Base-by-base conservation (phyloP, 2,113 vertebrate genomes). In the Salminus brasiliensis region DNA sequence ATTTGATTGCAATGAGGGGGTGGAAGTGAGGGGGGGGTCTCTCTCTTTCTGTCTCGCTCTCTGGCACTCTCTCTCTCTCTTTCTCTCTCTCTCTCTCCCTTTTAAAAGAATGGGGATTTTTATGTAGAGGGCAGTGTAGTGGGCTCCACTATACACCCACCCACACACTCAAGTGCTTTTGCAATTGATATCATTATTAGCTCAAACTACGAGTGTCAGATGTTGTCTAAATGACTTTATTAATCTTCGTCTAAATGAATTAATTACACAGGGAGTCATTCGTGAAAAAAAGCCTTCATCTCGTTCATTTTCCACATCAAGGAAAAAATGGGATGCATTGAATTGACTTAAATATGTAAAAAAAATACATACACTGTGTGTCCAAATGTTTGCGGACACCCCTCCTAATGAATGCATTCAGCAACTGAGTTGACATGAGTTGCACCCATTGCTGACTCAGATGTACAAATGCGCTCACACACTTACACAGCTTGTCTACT, bases 121-220 rank as follows among this genome's bases (percentile, higher is more conserved):
- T 77, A 80, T 79, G 32, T 67, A 63, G 41, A 77, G 72, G 78
- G 74, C 74, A 55, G 36, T 30, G 34, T 69, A 69, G 65, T 49
- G 71, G 66, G 79, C 65, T 80, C 72, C 72, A 57, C 59, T 74
- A 80, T 66, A 55, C 74, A 85, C 57, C 78, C 81, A 55, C 77
- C 81, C 65, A 77, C 84, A 71, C 81, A 70, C 55, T 18, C 53
- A 45, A 83, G 74, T 78, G 79, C 81, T 69, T 83, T 43, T 85
- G 84, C 84, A 78, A 83, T 66, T 83, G 84, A 85, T 83, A 85
- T 85, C 78, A 85, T 85, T 68, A 65, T 81, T 84, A 78, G 55
- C 69, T 30, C 60, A 66, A 73, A 70, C 68, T 62, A 18, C 68
- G 39, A 60, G 29, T 68, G 79, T 45, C 66, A 59, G 63, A 68